phyloP scores from a whole-genome alignment of 2,888 invertebrate species.

The Amblyteles armatorius region DNA sequence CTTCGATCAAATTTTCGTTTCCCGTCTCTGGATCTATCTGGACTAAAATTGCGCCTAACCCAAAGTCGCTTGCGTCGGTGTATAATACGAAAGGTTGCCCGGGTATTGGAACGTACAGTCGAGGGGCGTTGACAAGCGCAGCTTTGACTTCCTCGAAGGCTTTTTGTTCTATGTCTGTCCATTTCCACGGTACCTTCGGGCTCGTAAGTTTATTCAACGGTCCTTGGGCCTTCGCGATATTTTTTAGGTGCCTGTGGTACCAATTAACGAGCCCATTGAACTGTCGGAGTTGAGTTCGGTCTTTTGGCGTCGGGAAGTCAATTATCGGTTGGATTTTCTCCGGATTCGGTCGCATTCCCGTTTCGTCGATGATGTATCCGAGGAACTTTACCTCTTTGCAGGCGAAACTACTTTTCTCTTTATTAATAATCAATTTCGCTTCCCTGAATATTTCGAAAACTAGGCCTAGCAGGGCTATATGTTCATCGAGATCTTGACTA shows the following conservation, averaged over 20 bases:
- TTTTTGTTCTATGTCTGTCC: constrained; percentile 59
- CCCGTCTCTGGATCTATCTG: constrained; percentile 54
- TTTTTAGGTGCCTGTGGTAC: constrained; percentile 66
- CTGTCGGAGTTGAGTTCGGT: constrained; percentile 55
- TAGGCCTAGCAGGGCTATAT: not conserved
- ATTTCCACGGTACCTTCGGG: constrained; percentile 59
- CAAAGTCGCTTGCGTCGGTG: constrained; percentile 65
- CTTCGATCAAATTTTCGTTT: constrained; percentile 56
- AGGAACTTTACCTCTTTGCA: constrained; percentile 52
- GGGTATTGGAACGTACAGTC: constrained; percentile 43
- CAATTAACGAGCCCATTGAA: constrained; percentile 63
- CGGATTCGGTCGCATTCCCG: constrained; percentile 62
- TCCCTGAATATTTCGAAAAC: constrained; percentile 25
- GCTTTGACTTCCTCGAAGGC: constrained; percentile 55
- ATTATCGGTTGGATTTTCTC: constrained; percentile 62
- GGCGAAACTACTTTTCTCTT: constrained; percentile 48
- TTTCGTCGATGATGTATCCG: constrained; percentile 59
- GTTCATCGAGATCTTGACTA: not conserved
- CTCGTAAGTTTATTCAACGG: constrained; percentile 60
- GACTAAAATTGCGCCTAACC: constrained; percentile 63
- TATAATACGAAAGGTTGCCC: constrained; percentile 58
- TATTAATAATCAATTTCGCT: constrained; percentile 30
- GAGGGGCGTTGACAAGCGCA: constrained; percentile 39
- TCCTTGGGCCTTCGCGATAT: constrained; percentile 50
- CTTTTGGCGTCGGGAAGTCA: constrained; percentile 47